Evolutionary conservation across 2,113 vertebrate genomes (phyloP), one percentile per base, ranked within the genome.

Genomic region (Cololabis saira): DNA sequence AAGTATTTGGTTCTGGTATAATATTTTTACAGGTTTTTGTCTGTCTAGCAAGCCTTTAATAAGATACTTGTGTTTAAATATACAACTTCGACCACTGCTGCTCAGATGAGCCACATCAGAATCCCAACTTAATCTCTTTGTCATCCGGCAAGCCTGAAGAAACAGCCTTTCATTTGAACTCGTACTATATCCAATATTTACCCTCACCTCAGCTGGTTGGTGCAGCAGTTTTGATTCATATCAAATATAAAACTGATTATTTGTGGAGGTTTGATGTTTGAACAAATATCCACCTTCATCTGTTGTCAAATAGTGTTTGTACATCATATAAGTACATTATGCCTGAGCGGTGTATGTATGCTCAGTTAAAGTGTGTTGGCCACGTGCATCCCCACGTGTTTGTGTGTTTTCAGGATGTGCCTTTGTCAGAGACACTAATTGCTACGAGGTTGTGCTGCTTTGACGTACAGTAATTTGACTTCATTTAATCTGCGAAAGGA

Each of bases 401-500:
- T 30, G 10, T 62, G 15, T 61, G 10, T 47, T 22, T 61, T 70
- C 76, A 70, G 63, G 24, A 17, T 54, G 9, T 18, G n/a, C 11
- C 12, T 37, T 37, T 54, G 30, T 54, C 30, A 37, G n/a, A 18
- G 16, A 67, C 50, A 53, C 63, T 74, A 67, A 80, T 78, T 71
- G 74, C 61, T 75, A 51, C 56, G 74, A 84, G 67, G 70, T 87
- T 82, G 75, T 75, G 70, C 33, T 37, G 1, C 5, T 11, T 37
- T 37, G 33, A 37, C 33, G 10, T 37, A 37, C 33, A 37, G 33
- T 11, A 37, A 37, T 37, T 82, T 59, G 75, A 78, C 71, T 84
- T 85, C 44, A 55, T 86, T 82, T 82, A 78, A 78, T 85, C 61
- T 64, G 69, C 62, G 52, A 85, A 75, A 81, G 71, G 56, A 85